Evolutionary conservation across 1,140 invertebrate species (phyloP), one percentile per base, ranked within the genome.

Genomic region (Bradysia coprophila): DNA sequence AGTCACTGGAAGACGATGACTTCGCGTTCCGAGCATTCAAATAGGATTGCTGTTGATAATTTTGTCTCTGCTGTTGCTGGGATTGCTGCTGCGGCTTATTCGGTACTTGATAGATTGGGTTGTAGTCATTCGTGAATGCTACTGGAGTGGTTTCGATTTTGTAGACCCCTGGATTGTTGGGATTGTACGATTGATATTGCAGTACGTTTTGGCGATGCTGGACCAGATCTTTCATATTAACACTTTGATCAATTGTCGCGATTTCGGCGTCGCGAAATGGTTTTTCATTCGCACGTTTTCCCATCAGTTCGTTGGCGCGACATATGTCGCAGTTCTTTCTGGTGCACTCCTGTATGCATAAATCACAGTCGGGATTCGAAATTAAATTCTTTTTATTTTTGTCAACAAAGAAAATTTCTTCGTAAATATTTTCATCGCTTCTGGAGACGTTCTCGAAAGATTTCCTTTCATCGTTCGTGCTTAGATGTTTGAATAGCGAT

Each of bases 401-500:
- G 5, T 59, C 57, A 24, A 53, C 53, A 18, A 60, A 61, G 41
- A 53, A 61, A 21, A 61, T 60, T 40, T 61, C 58, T 36, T 61
- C 58, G 31, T 61, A 61, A 16, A 61, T 61, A 43, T 61, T 61
- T 34, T 61, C 58, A 22, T 61, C 57, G 41, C 58, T 61, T 45
- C 51, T 56, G 5, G 53, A 48, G n/a, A n/a, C n/a, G n/a, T n/a
- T n/a, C n/a, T n/a, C n/a, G n/a, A n/a, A n/a, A n/a, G n/a, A n/a
- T n/a, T n/a, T n/a, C n/a, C n/a, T n/a, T n/a, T n/a, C n/a, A n/a
- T n/a, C n/a, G n/a, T n/a, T n/a, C n/a, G n/a, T n/a, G n/a, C n/a
- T n/a, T n/a, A n/a, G n/a, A n/a, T n/a, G n/a, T n/a, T n/a, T n/a
- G n/a, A n/a, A n/a, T n/a, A n/a, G n/a, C 15, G 18, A 16, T 43